Base-by-base conservation (phyloP, 2,888 invertebrate species). In the Parasteatoda lunata region DNA sequence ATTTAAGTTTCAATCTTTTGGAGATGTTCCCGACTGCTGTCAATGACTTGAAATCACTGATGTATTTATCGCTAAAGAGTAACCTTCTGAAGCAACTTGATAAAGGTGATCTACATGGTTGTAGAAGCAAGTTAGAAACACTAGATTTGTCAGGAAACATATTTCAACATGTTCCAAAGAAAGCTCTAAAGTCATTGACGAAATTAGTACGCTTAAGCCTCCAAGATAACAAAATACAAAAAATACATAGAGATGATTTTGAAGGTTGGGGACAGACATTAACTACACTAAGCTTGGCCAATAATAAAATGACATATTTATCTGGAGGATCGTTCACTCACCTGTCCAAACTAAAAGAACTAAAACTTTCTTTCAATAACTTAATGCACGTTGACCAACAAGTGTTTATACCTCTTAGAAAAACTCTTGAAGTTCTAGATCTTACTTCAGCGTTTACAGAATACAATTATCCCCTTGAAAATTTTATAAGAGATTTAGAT, bases 201-300 rank as follows among this genome's bases (percentile, higher is more conserved):
- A 83, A 86, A 45, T 59, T 90, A 5, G 9, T 89, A 7, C 79
- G 88, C 5, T 77, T 90, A 1, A 90, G 89, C 79, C 87, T 90
- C 9, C 89, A 89, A 52, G 90, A 89, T 64, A 90, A 90, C 81
- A 77, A 66, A 45, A 90, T 90, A 51, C 72, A 88, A n/a, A 81
- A 82, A 52, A 64, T 90, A n/a, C 82, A 87, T 65, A 68, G 76
- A 30, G 95, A 95, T 89, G 96, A 96, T 91, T 96, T 97, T 91
- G 90, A 93, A n/a, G 94, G 94, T 89, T 97, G 97, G 96, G 96
- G 96, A 48, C 93, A 94, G 85, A 95, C 95, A 90, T 94, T 98
- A 90, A 95, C 95, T 91, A 97, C 98, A 92, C 94, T 98, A 89
- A 96, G 96, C 92, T 93, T 98, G 90, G 97, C 97, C 91, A 97